Base-by-base conservation (phyloP, 2,888 invertebrate species). In the Acholoe squamosa region DNA sequence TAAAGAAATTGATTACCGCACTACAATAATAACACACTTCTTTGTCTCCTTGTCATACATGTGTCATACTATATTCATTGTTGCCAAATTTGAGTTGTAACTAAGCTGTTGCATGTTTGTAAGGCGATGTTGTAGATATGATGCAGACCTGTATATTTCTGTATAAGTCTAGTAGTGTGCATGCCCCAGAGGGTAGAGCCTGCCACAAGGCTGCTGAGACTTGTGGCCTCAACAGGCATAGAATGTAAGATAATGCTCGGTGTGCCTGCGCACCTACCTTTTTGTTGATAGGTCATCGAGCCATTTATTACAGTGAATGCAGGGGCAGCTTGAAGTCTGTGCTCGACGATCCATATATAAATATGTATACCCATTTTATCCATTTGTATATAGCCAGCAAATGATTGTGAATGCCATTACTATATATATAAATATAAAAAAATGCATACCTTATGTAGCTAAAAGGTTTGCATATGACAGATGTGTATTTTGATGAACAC, bases 361-460 rank as follows among this genome's bases (percentile, higher is more conserved):
- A 86, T 86, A 52, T 86, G 54, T 86, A 28, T 86, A 54, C 16
- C 54, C 52, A 22, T 86, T 86, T 86, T 86, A 86, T 86, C 86
- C 86, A 86, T 86, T 54, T 86, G 86, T 86, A 86, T 86, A 86
- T 86, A 86, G 86, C 86, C 52, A 86, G 54, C 86, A 86, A 56
- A 52, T 86, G 25, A 56, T 54, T 86, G 86, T 86, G 86, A 86
- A 86, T 56, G 86, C 86, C 54, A 86, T 86, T 25, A 56, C 25
- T 86, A 86, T 86, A 84, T 52, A 84, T 86, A 86, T 86, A 54
- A 19, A 56, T 86, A 28, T 43, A 43, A 43, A n/a, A 52, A 84
- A 25, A n/a, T 86, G 86, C 86, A 86, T 86, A 86, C 52, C 86
- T 86, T 86, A 86, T 28, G 52, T 54, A 54, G 54, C 86, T 52